Evolutionary conservation across 2,888 invertebrate species (phyloP), one percentile per base, ranked within the genome.

Genomic region (Silvanus unidentatus): DNA sequence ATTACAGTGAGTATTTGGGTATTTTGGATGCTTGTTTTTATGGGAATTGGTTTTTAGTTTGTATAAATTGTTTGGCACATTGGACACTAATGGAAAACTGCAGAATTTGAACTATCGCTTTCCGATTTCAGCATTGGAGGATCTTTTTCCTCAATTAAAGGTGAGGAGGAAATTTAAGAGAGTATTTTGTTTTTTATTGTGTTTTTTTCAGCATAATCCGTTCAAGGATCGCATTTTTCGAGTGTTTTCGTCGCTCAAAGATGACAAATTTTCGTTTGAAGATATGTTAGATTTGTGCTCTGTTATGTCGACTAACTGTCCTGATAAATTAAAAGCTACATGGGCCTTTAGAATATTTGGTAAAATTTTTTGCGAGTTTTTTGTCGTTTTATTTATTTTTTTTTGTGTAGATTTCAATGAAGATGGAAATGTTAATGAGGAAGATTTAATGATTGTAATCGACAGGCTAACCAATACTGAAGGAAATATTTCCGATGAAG

Each of bases 321-420:
- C 88, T 0, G 66, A 77, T 1, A 75, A 78, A 48, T 80, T 87
- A 2, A 88, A 88, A 67, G 82, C 87, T 2, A 75, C 76, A 2
- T 89, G 88, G 81, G 88, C 87, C 9, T 89, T 89, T 64, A 75
- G 76, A 65, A 78, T 89, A 53, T 88, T 82, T 64, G 88, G 88
- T 86, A 73, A 62, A 39, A 39, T 13, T 22, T 13, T 5, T 8
- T 37, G 15, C 15, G 10, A 2, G 13, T 5, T 8, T 39, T 27
- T 28, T 32, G n/a, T 40, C 12, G 35, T 11, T 42, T 1, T 12
- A 16, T 11, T 32, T 49, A 14, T 11, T 15, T 9, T 8, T 11
- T 32, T 32, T 32, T 32, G 32, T 32, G 5, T 57, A 82, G 83
- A 84, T 72, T 71, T 81, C 52, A 78, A 84, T 54, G 77, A 75